phyloP scores from a whole-genome alignment of 2,797 vertebrate species.

The Pygocentrus nattereri region DNA sequence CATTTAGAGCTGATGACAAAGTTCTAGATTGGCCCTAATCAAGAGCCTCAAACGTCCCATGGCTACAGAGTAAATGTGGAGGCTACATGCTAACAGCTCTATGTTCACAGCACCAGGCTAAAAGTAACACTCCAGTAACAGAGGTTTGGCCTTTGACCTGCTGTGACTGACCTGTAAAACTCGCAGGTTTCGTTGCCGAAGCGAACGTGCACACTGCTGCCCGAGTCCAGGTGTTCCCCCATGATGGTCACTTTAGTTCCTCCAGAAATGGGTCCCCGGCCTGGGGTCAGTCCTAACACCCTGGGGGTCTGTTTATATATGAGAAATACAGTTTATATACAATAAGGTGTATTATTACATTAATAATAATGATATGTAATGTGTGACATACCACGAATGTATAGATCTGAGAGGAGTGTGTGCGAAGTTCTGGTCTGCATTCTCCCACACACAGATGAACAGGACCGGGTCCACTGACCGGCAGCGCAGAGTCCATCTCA shows the following conservation, averaged over 20 bases:
- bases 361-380: not conserved
- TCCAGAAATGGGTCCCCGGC: constrained; percentile 90
- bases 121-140: too few relatives aligned
- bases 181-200: constrained; percentile 94
- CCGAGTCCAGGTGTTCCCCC: constrained; percentile 88
- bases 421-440: constrained; percentile 90
- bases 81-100: too few relatives aligned
- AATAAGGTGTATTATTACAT: not conserved
- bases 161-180: constrained; percentile 85
- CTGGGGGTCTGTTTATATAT: constrained; percentile 80
- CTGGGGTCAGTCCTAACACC: constrained; percentile 86
- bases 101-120: too few relatives aligned
- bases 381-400: constrained; percentile 87
- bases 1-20: too few relatives aligned
- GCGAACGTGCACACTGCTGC: constrained; percentile 86
- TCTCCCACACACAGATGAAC: constrained; percentile 92
- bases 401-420: constrained; percentile 89
- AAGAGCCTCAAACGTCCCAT: too few relatives aligned
- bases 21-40: too few relatives aligned
- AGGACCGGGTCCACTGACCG: constrained; percentile 83
- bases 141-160: too few relatives aligned
- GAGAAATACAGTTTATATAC: not conserved
- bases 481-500: constrained; percentile 88
- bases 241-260: constrained; percentile 94
- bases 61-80: too few relatives aligned